Evolutionary conservation across 1,140 invertebrate genomes (phyloP), one percentile per base, ranked within the genome.

Genomic region (Intoshia linei): DNA sequence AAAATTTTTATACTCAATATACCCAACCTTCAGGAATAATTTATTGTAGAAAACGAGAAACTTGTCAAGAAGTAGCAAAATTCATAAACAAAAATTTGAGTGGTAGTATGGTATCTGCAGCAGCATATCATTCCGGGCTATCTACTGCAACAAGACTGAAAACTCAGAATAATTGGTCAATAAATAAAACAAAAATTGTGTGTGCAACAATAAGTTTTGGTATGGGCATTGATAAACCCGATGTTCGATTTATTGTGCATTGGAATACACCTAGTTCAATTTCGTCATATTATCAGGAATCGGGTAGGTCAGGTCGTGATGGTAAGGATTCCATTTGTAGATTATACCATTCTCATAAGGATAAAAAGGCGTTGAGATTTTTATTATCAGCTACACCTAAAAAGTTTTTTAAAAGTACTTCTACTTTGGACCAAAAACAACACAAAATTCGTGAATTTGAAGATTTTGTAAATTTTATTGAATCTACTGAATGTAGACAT

Each of bases 241-340:
- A 60, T 46, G 57, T 61, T 3, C 40, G 55, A 21, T 61, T 50
- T 47, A 55, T 61, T 0, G 68, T 93, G 36, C 84, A 93, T 56
- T 73, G 73, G 49, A 70, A 74, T 1, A 44, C 90, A 39, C 81
- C 83, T 20, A 90, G 84, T 60, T 84, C 75, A 14, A 71, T 95
- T 45, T 84, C 95, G 62, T 76, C 78, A 1, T 90, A 84, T 50
- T 95, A 95, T 61, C 87, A 95, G 56, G 87, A 98, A 62, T 72
- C 79, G 33, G 87, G 87, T 13, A 63, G 84, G 32, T 79, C 83
- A 17, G 87, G 87, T 1, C 62, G 84, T 39, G 83, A 93, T 60
- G 75, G 74, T 1, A 66, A 73, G 40, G 55, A 64, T 11, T 69
- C 46, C 2, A 29, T 36, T 23, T 41, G 40, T 23, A n/a, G n/a